A percentile compares a stretch with the other conserved stretches of the same genome.
phyloP scores from a whole-genome alignment of 1,140 invertebrate species.

The Lepidurus packardi region DNA sequence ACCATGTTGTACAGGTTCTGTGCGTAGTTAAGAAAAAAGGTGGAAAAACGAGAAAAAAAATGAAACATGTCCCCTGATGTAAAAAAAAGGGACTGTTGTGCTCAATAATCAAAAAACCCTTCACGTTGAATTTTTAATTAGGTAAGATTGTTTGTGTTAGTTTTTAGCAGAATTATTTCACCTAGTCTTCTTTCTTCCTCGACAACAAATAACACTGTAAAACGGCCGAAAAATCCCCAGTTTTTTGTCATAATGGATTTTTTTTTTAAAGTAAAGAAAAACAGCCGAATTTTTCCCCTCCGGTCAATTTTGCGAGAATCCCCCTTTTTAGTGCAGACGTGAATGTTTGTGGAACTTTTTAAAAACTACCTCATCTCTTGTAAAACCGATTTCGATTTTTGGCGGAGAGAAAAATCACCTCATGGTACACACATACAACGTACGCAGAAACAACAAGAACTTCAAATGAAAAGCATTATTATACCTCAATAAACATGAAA shows the following conservation, averaged over 20 bases:
- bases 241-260: background rate
- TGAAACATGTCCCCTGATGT: background rate
- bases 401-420: background rate
- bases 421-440: background rate
- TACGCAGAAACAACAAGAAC: background rate
- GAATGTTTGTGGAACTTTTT: background rate
- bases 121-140: background rate
- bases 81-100: background rate
- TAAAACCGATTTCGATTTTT: slow-evolving; percentile 10
- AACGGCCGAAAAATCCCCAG: background rate
- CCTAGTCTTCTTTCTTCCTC: slow-evolving; percentile 1
- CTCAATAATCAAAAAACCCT: slow-evolving; percentile 2
- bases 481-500: background rate
- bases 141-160: background rate
- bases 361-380: background rate
- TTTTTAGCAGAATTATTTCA: background rate
- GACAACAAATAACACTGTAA: background rate
- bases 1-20: background rate
- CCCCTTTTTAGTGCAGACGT: too few species aligned
- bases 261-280: background rate
- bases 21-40: background rate
- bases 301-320: background rate
- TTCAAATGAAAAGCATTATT: background rate
- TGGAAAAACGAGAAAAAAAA: background rate
- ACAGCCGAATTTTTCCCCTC: background rate